A percentile compares a stretch with the other conserved stretches of the same genome.
These are phyloP conservation scores for Ascidia mentula DNA, from an alignment of 23 tunicate species.

Conservation along the genomic window DNA sequence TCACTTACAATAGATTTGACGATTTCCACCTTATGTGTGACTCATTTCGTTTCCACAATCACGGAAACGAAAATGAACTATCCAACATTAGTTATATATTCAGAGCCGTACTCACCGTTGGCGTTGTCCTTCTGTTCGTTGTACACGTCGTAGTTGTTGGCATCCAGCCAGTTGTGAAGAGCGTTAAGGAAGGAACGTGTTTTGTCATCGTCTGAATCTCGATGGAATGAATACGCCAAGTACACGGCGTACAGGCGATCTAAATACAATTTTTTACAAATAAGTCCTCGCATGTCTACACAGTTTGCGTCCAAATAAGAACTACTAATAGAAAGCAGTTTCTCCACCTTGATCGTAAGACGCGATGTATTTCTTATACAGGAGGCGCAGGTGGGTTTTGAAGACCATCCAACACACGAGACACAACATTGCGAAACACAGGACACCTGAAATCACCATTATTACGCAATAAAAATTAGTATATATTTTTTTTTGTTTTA, in stretches of 20 bases:
- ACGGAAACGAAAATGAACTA: too few species aligned
- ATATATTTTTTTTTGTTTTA: too few species aligned
- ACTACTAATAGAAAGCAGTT: too few species aligned
- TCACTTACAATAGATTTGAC: too few species aligned
- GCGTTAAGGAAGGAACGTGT: background rate
- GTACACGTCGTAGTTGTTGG: background rate
- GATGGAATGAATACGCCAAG: background rate
- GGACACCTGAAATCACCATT: background rate
- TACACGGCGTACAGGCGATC: background rate
- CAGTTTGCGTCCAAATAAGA: too few species aligned
- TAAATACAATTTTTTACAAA: too few species aligned
- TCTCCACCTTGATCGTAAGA: background rate
- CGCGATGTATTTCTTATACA: background rate
- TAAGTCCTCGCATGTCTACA: too few species aligned
- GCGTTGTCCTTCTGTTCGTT: conserved; percentile 3
- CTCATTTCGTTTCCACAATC: too few species aligned
- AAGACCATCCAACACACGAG: background rate
- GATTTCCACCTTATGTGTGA: too few species aligned
- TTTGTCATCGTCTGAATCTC: background rate
- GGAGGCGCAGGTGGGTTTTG: background rate
- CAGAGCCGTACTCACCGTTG: background rate
- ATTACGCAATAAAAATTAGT: too few species aligned
- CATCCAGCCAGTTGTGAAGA: background rate
- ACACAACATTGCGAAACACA: background rate
- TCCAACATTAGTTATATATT: too few species aligned